Base-by-base conservation (phyloP, 2,888 invertebrate species). In the Euzophera pinguis region DNA sequence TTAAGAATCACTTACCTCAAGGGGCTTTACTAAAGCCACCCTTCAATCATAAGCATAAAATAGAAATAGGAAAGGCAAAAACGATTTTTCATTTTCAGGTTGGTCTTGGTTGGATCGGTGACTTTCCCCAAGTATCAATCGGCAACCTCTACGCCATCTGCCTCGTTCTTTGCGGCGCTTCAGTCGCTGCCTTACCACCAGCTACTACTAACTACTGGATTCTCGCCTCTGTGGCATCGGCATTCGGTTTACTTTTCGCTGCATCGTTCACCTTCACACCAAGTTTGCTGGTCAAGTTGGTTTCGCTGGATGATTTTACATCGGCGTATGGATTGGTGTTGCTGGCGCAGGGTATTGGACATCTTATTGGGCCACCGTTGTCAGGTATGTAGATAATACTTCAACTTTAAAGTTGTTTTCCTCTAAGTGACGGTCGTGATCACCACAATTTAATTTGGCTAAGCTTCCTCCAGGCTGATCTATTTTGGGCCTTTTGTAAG, bases 201-300 rank as follows among this genome's bases (percentile, higher is more conserved):
- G 87, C 91, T 6, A 87, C 86, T 0, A 63, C 83, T 53, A 84
- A 84, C 65, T 92, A 91, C 62, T 83, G 85, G 75, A 62, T 89
- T 9, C 76, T 93, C 41, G 86, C 87, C 32, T 70, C 77, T 55
- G 84, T 87, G 12, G 92, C 91, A 14, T 93, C 93, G 0, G 85
- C 94, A 0, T 98, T 97, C 83, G 98, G 98, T 9, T 91, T 98
- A 60, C 95, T 96, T 62, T 97, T 98, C 75, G 97, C 97, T 47
- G 98, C 97, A 62, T 97, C 95, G 56, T 98, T 97, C 79, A 95
- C 97, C 0, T 95, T 98, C 63, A 97, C 97, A 0, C 97, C 97
- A 0, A 95, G 97, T 68, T 94, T 99, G 65, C 86, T 98, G 61
- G 97, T 97, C 42, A 95, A 96, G 71, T 87, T 98, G 67, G 95